phyloP scores from a whole-genome alignment of 2,888 invertebrate species.

The Lucinisca nassula region DNA sequence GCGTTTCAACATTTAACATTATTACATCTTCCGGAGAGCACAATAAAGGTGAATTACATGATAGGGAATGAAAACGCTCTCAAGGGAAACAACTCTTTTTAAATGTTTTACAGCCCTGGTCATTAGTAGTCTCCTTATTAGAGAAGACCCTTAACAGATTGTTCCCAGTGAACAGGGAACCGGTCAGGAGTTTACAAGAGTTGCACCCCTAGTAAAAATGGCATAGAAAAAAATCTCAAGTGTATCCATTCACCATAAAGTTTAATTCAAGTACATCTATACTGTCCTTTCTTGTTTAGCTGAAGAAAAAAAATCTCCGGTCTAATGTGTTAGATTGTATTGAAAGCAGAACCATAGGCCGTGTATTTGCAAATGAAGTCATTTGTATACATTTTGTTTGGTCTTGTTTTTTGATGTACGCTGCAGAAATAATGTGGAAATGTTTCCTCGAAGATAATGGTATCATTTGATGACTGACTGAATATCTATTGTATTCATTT shows the following conservation, averaged over 20 bases:
- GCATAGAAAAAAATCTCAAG: no score
- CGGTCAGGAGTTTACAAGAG: no score
- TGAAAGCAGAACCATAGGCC: background rate
- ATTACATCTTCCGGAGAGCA: background rate
- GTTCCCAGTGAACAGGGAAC: no score
- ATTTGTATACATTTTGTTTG: slow-evolving; percentile 13
- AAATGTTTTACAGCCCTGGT: no score
- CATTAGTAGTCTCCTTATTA: no score
- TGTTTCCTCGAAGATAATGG: slow-evolving; percentile 50
- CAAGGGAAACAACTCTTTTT: no score
- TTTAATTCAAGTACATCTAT: background rate
- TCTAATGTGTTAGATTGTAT: background rate
- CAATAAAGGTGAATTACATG: background rate
- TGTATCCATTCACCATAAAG: no score
- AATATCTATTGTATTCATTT: slow-evolving; percentile 49
- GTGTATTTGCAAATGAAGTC: slow-evolving; percentile 19
- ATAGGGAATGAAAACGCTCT: no score
- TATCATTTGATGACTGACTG: slow-evolving; percentile 53
- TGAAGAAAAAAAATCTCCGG: background rate
- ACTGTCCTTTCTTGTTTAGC: background rate
- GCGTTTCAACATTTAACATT: background rate
- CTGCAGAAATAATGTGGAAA: slow-evolving; percentile 41
- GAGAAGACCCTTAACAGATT: no score
- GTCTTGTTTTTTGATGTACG: slow-evolving; percentile 8
- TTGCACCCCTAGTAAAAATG: no score